Base-by-base conservation (phyloP, 2,113 vertebrate genomes). In the Labeo rohita region DNA sequence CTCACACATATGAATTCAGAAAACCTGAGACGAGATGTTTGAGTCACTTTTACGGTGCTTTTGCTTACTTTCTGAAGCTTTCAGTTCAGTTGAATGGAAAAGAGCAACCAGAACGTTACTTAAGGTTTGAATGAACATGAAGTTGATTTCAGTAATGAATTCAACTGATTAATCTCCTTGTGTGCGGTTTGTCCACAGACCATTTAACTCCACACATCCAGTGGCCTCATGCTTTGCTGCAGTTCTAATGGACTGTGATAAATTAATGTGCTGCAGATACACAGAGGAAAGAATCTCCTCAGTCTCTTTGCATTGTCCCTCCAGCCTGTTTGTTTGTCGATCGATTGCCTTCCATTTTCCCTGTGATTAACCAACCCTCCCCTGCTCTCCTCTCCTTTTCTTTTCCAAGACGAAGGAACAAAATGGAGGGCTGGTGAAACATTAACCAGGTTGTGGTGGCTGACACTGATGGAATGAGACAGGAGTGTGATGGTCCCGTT, bases 381-480 rank as follows among this genome's bases (percentile, higher is more conserved):
- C 85, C 89, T 84, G 66, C 43, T 78, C 72, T 81, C 43, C 81
- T 87, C 81, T 77, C 87, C 43, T 83, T 80, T 45, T 87, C 63
- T 90, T 83, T 73, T 56, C 66, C 73, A 65, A 59, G 85, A 68
- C 85, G 2, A 54, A 74, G 74, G 74, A 87, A 59, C 84, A 87
- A 87, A 84, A 89, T 80, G 86, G 81, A 86, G 86, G 86, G 83
- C 45, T 83, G 79, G 93, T 93, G 90, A 95, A 95, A 94, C 93
- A 95, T 95, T 95, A 95, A 94, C 94, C 90, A 88, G 90, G 88
- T 36, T 13, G 88, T 88, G 72, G 23, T 88, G 87, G 86, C 90
- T 92, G 94, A 93, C 91, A 87, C 83, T 93, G 94, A 94, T 91
- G 90, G 89, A 94, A 91, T 91, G 90, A 88, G 91, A 89, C 92